Evolutionary conservation across 2,113 vertebrate genomes (phyloP).

Genomic region (Phaetusa simplex): DNA sequence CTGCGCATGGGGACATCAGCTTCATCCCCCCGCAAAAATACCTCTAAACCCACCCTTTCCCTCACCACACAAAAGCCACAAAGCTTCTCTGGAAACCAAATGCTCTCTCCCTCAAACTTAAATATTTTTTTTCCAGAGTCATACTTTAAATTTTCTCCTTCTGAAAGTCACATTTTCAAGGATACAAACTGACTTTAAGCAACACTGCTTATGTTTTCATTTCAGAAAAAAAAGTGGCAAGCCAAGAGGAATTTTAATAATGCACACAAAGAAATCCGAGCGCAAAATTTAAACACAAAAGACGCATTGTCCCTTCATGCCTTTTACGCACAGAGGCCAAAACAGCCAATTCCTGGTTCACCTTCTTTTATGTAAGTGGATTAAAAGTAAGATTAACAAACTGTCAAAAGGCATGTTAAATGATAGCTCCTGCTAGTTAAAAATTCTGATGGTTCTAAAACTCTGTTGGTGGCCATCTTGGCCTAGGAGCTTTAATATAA

Average conservation of each 20-base stretch:
- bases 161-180: not conserved
- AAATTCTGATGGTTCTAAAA: constrained; percentile 59
- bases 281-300: constrained; percentile 69
- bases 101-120: not conserved
- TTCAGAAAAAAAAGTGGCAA: constrained; percentile 23
- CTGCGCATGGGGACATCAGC: rapidly evolving
- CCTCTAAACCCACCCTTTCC: not conserved
- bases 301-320: constrained; percentile 20
- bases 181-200: not conserved
- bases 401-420: constrained; percentile 61
- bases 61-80: not conserved
- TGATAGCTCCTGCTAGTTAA: constrained; percentile 38
- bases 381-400: constrained; percentile 72
- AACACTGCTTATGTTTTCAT: constrained; percentile 3
- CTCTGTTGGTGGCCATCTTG: constrained; percentile 71
- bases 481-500: constrained; percentile 39
- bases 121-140: not conserved
- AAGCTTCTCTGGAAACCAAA: not conserved
- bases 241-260: constrained; percentile 48
- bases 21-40: not conserved
- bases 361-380: constrained; percentile 60
- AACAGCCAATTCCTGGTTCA: constrained; percentile 38
- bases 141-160: not conserved
- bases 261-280: constrained; percentile 62
- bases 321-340: not conserved